Conservation (phyloP, 37 sponge, comb jelly and placozoan genomes). For the Halichondria panicea region DNA sequence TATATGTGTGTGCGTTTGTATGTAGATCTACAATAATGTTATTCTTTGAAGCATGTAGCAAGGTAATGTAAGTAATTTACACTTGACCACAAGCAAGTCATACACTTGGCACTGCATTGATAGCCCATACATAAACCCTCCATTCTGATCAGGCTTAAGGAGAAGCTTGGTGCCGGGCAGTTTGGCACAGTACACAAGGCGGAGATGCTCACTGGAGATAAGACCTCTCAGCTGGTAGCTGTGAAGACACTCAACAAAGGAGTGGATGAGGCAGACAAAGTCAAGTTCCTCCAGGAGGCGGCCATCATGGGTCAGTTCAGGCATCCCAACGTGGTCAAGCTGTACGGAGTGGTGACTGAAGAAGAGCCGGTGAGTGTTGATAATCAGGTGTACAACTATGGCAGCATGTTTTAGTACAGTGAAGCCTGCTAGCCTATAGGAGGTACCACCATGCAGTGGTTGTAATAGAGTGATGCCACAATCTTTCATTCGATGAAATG, state of each 20-base stretch:
- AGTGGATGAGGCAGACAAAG: slow-evolving; percentile 18
- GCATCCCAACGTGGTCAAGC: slow-evolving; percentile 64
- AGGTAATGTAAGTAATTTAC: too few species aligned
- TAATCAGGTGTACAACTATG: too few species aligned
- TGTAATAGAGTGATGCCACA: not conserved
- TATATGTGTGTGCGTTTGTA: too few species aligned
- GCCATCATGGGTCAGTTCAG: slow-evolving; percentile 80
- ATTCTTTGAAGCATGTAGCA: too few species aligned
- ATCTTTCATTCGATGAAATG: too few species aligned
- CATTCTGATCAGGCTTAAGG: slow-evolving; percentile 1
- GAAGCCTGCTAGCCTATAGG: too few species aligned
- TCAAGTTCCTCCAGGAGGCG: slow-evolving; percentile 72
- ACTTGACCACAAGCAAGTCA: too few species aligned
- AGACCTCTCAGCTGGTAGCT: slow-evolving; percentile 32
- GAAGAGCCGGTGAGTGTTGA: slow-evolving; percentile 48
- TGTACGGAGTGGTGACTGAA: slow-evolving; percentile 61
- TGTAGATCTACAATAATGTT: too few species aligned
- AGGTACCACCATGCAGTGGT: too few species aligned
- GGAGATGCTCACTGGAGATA: slow-evolving; percentile 19
- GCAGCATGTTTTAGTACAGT: too few species aligned
- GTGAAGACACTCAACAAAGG: slow-evolving; percentile 48
- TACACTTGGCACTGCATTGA: not conserved
- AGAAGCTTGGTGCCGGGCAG: slow-evolving; percentile 60
- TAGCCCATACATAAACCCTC: not conserved
- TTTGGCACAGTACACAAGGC: slow-evolving; percentile 62